A percentile compares a stretch with the other conserved stretches of the same genome.
These are phyloP conservation scores for Ophion ellenae DNA, from an alignment of 2,888 invertebrate species.

Conservation along the genomic window DNA sequence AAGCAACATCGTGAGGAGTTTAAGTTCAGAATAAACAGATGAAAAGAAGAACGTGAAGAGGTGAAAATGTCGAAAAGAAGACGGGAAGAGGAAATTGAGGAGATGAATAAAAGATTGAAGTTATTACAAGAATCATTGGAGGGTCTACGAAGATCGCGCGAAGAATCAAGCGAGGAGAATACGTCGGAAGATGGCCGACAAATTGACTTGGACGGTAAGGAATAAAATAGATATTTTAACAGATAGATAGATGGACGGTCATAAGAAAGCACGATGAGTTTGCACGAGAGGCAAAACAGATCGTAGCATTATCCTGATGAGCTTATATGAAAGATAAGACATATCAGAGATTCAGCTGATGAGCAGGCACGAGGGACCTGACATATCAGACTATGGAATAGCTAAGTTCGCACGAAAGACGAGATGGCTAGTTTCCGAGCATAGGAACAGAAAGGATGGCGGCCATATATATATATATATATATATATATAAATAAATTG, in stretches of 20 bases:
- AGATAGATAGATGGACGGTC: too few relatives aligned
- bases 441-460: too few relatives aligned
- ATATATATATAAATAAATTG: too few relatives aligned
- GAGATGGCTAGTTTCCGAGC: too few relatives aligned
- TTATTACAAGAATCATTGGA: slow-evolving; percentile 9
- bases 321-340: slow-evolving; percentile 13
- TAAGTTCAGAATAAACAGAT: background rate
- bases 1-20: slow-evolving; percentile 21
- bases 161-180: background rate
- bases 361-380: slow-evolving; percentile 23
- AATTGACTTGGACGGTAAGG: slow-evolving; percentile 14
- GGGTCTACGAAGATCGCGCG: background rate
- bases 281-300: slow-evolving; percentile 20
- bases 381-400: background rate
- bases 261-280: slow-evolving; percentile 1
- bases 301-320: slow-evolving; percentile 31
- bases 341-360: slow-evolving; percentile 43
- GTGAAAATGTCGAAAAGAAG: slow-evolving; percentile 23
- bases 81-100: background rate
- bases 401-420: too few relatives aligned
- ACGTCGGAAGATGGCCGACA: slow-evolving; percentile 32
- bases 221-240: too few relatives aligned
- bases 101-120: slow-evolving; percentile 14
- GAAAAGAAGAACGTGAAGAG: background rate
- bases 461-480: too few relatives aligned